Evolutionary conservation across 1,140 invertebrate species (phyloP).

Genomic region (Geopemphigus sp.): DNA sequence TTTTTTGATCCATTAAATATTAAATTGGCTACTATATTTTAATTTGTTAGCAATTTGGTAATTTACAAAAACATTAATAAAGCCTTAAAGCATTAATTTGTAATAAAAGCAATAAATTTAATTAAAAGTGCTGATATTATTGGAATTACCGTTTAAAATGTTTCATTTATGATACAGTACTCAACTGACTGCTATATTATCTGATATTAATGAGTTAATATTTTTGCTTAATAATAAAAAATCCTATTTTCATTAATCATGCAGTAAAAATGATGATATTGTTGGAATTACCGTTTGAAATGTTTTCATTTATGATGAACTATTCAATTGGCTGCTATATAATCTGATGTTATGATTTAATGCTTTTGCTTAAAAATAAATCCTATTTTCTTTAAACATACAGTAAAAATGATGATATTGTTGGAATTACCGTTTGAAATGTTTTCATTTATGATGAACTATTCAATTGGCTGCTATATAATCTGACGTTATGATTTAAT

Average conservation of each 20-base stretch:
- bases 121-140: neutral
- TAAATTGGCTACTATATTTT: constrained; percentile 30
- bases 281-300: neutral
- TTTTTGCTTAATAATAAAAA: neutral
- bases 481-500: neutral
- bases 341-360: neutral
- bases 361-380: neutral
- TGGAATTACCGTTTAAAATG: constrained; percentile 28
- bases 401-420: neutral
- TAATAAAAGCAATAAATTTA: neutral
- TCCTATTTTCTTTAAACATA: neutral
- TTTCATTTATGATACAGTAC: constrained; percentile 11
- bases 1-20: no score
- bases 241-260: neutral
- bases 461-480: neutral
- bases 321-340: neutral
- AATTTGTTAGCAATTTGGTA: neutral
- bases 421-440: neutral
- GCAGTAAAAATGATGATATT: neutral
- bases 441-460: neutral
- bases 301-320: neutral
- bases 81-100: no score
- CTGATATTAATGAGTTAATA: neutral
- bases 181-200: constrained; percentile 33
- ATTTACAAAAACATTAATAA: no score